Evolutionary conservation across 2,888 invertebrate genomes (phyloP).

Genomic region (Physocephala rufipes): DNA sequence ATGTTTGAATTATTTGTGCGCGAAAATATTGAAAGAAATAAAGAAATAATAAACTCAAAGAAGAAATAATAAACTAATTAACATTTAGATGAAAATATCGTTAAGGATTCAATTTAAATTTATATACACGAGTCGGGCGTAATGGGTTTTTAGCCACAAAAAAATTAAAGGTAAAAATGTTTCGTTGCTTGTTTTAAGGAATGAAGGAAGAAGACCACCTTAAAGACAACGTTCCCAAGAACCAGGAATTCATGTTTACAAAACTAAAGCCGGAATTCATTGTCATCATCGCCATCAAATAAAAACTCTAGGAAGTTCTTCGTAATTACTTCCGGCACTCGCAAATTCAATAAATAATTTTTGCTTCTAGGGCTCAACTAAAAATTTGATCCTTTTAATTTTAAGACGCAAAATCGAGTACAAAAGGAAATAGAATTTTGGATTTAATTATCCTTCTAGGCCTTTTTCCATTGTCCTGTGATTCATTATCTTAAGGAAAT

Average conservation of each 20-base stretch:
- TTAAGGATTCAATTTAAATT: conserved; percentile 25
- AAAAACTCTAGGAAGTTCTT: conserved; percentile 1
- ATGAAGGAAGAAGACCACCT: neutral
- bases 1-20: too few relatives aligned
- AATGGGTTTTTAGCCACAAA: neutral
- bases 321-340: conserved; percentile 21
- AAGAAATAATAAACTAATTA: conserved; percentile 26
- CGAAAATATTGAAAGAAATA: neutral
- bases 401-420: too few relatives aligned
- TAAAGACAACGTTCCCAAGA: neutral
- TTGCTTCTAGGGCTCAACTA: too few relatives aligned
- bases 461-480: too few relatives aligned
- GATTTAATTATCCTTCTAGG: too few relatives aligned
- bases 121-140: neutral
- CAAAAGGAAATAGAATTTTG: too few relatives aligned
- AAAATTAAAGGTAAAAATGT: too few relatives aligned
- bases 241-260: neutral
- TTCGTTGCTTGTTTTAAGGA: neutral
- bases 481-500: too few relatives aligned
- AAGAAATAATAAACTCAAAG: neutral
- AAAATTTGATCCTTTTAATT: too few relatives aligned
- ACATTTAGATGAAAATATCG: conserved; percentile 32
- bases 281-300: too few relatives aligned
- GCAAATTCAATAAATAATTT: neutral
- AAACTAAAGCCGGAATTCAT: conserved; percentile 6